Base-by-base conservation (phyloP, 2,888 invertebrate genomes). In the Oligia strigilis region DNA sequence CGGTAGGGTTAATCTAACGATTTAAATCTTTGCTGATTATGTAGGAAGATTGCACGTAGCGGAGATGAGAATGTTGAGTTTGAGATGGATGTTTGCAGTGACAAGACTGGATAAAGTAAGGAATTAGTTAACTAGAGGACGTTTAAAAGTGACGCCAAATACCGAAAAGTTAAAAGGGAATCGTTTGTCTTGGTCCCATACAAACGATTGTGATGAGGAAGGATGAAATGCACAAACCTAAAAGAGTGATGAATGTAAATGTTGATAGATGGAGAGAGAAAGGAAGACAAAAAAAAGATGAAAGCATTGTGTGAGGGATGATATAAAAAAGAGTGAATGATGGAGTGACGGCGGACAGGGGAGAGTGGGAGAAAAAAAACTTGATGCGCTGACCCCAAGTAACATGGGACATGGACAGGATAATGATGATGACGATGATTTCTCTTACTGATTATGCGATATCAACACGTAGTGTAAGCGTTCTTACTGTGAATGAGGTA, bases 401-500 rank as follows among this genome's bases (percentile, higher is more conserved):
- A 29, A 36, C 13, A 49, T 52, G 6, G 3, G 19, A 49, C 4
- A 13, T 19, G 29, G 8, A 14, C 4, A 49, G 3, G 6, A 19
- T 29, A 14, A n/a, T 13, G 49, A 6, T 46, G 19, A 17, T 46
- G 13, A 43, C 8, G 29, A 19, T 6, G 46, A 49, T 70, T 0
- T 29, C 6, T 49, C 2, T 23, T 14, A 71, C 9, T 71, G 23
- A 8, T 8, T 11, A 11, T 29, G 23, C 23, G 4, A 36, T 36
- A 55, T 71, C 23, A 36, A 55, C 36, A 4, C 3, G 14, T 23
- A 23, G 71, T 36, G 23, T 23, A 36, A n/a, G n/a, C 17, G 23
- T 8, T 0, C 83, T 84, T 81, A 97, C 97, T 96, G 55, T 92
- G 93, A 0, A 97, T 90, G 1, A 97, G 84, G 91, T 98, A 98